Percentiles rank a stretch among this genome's conserved stretches.
Evolutionary conservation across 2,888 invertebrate species (phyloP).

Genomic region (Zygothrica quintamaculata): DNA sequence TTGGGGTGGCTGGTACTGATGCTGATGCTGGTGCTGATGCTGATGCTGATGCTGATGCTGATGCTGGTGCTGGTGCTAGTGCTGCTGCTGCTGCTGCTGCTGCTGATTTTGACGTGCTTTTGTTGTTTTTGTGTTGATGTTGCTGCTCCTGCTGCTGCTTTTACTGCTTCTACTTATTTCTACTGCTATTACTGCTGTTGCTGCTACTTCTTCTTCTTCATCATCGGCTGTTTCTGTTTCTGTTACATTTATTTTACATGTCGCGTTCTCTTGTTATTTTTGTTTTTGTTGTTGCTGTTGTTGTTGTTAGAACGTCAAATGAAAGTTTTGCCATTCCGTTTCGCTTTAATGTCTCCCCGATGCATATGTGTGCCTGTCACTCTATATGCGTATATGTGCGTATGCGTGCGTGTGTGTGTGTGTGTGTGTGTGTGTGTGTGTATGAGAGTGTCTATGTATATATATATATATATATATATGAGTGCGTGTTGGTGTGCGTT

Average conservation of each 20-base stretch:
- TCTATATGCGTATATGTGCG: constrained; percentile 31
- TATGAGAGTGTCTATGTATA: constrained; percentile 46
- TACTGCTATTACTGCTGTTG: constrained; percentile 21
- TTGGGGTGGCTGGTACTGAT: constrained; percentile 33
- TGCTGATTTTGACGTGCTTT: constrained; percentile 21
- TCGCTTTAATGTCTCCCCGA: constrained; percentile 76
- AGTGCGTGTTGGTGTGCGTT: constrained; percentile 60
- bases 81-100: constrained; percentile 30
- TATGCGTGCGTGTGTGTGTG: constrained; percentile 25
- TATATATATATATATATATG: constrained; percentile 4
- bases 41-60: constrained; percentile 37
- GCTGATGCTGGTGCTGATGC: constrained; percentile 13
- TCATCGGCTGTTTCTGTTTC: constrained; percentile 48
- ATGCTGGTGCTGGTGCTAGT: constrained; percentile 16
- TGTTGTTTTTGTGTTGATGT: constrained; percentile 42
- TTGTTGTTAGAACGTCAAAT: constrained; percentile 59
- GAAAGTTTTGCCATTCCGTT: constrained; percentile 68
- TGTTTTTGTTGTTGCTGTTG: constrained; percentile 32
- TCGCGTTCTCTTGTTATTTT: constrained; percentile 40
- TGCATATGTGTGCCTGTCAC: constrained; percentile 43
- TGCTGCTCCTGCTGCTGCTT: constrained; percentile 26
- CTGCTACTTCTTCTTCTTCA: constrained; percentile 23
- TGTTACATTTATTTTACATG: constrained; percentile 71
- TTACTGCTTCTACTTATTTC: constrained; percentile 31
- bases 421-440: constrained; percentile 7